These are phyloP conservation scores for Tarsius wallacei DNA, from an alignment of 2,797 vertebrate genomes.

Conservation along the genomic window DNA sequence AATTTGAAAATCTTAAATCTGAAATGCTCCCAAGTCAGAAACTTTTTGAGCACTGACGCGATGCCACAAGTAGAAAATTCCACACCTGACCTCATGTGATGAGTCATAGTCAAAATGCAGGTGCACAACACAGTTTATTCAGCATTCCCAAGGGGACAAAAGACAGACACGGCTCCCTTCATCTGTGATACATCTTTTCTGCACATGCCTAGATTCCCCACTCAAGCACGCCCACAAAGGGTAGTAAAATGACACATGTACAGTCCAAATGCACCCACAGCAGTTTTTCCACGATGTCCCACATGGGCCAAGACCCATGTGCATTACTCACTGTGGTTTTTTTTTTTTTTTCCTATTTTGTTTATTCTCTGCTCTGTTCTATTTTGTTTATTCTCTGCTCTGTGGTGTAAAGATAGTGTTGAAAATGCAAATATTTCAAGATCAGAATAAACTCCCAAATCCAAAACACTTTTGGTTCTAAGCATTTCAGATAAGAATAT, in stretches of 20 bases:
- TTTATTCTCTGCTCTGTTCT: neutral
- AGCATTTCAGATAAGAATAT: neutral
- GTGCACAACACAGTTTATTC: neutral
- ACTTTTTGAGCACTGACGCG: neutral
- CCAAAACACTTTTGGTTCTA: neutral
- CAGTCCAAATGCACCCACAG: neutral
- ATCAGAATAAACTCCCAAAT: neutral
- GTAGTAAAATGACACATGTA: neutral
- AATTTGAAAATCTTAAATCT: neutral
- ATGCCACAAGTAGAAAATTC: neutral
- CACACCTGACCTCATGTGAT: neutral
- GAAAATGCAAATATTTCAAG: neutral
- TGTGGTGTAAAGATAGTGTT: neutral
- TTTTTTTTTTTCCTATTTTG: neutral
- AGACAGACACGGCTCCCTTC: neutral
- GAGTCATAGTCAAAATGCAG: neutral
- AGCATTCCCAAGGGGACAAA: neutral
- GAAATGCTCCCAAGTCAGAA: neutral
- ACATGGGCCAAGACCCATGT: neutral
- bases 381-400: neutral
- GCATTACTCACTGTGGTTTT: neutral
- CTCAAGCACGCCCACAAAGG: neutral
- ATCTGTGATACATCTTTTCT: neutral
- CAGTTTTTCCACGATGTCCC: neutral
- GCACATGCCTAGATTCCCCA: neutral